phyloP scores from a whole-genome alignment of 2,113 vertebrate species.

The Psilopogon haemacephalus region DNA sequence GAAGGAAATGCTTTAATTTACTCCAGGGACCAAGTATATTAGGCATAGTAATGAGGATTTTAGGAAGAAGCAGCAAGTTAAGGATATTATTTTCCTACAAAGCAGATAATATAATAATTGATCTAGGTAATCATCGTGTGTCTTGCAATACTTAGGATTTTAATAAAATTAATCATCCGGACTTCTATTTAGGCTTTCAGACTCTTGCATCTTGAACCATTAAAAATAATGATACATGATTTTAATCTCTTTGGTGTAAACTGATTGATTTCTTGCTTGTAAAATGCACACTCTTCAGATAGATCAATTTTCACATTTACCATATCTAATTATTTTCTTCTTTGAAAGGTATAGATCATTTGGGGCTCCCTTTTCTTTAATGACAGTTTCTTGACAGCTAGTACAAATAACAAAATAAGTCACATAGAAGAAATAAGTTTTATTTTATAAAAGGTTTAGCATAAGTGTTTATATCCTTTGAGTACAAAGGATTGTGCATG shows the following conservation, averaged over 20 bases:
- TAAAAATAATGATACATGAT: slow-evolving; percentile 73
- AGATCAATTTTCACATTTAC: slow-evolving; percentile 73
- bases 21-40: slow-evolving; percentile 53
- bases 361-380: slow-evolving; percentile 18
- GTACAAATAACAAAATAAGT: slow-evolving; percentile 59
- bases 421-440: slow-evolving; percentile 28
- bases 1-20: slow-evolving; percentile 61
- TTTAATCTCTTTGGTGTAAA: slow-evolving; percentile 74
- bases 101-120: slow-evolving; percentile 61
- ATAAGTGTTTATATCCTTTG: slow-evolving; percentile 14
- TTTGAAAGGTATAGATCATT: slow-evolving; percentile 53
- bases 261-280: slow-evolving; percentile 71
- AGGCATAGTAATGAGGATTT: slow-evolving; percentile 55
- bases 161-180: slow-evolving; percentile 62
- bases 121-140: slow-evolving; percentile 25
- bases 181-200: slow-evolving; percentile 70
- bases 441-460: slow-evolving; percentile 50
- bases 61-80: slow-evolving; percentile 26
- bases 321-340: slow-evolving; percentile 71
- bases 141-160: slow-evolving; percentile 53
- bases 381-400: slow-evolving; percentile 27
- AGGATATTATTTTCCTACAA: slow-evolving; percentile 58
- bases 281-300: slow-evolving; percentile 64
- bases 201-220: slow-evolving; percentile 60
- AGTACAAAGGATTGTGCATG: slow-evolving; percentile 11